These are phyloP conservation scores for Amiota mariae DNA, from an alignment of 2,888 invertebrate genomes.

Conservation along the genomic window DNA sequence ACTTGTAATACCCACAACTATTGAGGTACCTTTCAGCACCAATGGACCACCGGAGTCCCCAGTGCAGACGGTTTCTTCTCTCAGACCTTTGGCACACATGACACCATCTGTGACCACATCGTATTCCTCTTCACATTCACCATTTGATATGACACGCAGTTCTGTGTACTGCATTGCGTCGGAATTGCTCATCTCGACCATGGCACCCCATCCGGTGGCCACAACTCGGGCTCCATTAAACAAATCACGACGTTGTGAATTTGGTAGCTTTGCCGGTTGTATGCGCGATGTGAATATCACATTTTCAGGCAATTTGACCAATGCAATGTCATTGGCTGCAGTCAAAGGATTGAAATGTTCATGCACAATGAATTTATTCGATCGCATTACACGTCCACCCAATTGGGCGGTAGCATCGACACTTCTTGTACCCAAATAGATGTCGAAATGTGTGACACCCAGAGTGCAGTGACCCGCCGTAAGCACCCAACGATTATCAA, in stretches of 20 bases:
- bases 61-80: constrained; percentile 70
- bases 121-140: constrained; percentile 66
- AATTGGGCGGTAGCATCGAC: constrained; percentile 60
- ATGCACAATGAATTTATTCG: constrained; percentile 69
- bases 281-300: constrained; percentile 65
- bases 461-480: constrained; percentile 72
- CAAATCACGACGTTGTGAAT: constrained; percentile 45
- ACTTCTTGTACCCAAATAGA: constrained; percentile 70
- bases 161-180: constrained; percentile 71
- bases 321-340: constrained; percentile 71
- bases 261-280: constrained; percentile 67
- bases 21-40: constrained; percentile 63
- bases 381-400: constrained; percentile 64
- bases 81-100: constrained; percentile 70
- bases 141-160: constrained; percentile 69
- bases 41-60: constrained; percentile 73
- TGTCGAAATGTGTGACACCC: constrained; percentile 69
- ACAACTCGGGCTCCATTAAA: constrained; percentile 65
- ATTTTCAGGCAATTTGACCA: constrained; percentile 67
- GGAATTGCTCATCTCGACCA: constrained; percentile 60
- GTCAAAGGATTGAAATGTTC: constrained; percentile 65
- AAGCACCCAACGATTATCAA: constrained; percentile 70
- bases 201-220: constrained; percentile 72
- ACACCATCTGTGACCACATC: constrained; percentile 68
- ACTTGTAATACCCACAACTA: constrained; percentile 71